These are phyloP conservation scores for Sprattus sprattus DNA, from an alignment of 2,113 vertebrate genomes.

Conservation along the genomic window DNA sequence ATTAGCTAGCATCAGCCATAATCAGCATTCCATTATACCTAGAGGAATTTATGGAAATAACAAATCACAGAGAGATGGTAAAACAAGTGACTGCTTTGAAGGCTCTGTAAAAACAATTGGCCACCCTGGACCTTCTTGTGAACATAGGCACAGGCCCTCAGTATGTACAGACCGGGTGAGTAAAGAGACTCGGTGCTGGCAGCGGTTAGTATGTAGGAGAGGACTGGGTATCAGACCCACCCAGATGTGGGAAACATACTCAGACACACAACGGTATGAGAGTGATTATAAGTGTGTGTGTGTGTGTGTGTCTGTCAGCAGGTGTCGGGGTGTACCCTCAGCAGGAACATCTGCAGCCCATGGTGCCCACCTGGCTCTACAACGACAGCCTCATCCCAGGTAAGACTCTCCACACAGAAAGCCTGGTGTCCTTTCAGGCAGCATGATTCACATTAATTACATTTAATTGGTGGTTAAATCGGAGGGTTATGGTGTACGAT, in stretches of 20 bases:
- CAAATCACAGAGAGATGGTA: not conserved
- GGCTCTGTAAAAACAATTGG: not conserved
- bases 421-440: not conserved
- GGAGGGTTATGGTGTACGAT: not conserved
- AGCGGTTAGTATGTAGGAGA: too few species aligned
- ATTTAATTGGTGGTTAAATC: too few species aligned
- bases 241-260: too few species aligned
- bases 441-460: too few species aligned
- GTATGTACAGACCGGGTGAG: not conserved
- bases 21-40: not conserved
- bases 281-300: not conserved
- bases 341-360: conserved; percentile 87
- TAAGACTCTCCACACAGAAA: conserved; percentile 57
- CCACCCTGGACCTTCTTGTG: not conserved
- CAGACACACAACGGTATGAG: not conserved
- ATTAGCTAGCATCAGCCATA: not conserved
- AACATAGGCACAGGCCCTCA: not conserved
- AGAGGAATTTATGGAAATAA: not conserved
- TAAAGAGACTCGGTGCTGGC: too few species aligned
- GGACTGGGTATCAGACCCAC: too few species aligned
- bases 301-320: conserved; percentile 53
- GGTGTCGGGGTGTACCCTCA: conserved; percentile 88
- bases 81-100: not conserved
- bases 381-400: conserved; percentile 93
- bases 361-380: conserved; percentile 92